Evolutionary conservation across 2,113 vertebrate genomes (phyloP).

Genomic region (Dolichotis patagonum): DNA sequence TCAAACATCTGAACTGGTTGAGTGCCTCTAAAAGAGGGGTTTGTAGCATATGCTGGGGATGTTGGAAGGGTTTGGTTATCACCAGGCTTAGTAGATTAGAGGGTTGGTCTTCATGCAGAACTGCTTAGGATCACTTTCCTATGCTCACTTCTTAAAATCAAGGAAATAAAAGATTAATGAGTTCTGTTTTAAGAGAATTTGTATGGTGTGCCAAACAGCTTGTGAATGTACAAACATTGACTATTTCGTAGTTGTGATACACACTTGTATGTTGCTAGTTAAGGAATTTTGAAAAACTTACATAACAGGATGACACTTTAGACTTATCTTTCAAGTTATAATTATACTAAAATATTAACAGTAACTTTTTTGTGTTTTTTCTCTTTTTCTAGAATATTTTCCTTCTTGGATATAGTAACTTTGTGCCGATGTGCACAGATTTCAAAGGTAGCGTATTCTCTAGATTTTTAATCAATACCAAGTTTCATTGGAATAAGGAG

Average conservation of each 20-base stretch:
- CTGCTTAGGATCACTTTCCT: neutral
- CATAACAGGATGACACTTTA: neutral
- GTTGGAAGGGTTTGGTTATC: neutral
- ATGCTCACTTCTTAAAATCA: neutral
- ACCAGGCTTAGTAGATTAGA: neutral
- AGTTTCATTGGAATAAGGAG: slow-evolving; percentile 20
- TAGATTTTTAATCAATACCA: neutral
- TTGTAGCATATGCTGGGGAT: neutral
- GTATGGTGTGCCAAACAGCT: neutral
- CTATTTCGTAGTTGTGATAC: neutral
- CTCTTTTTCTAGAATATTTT: slow-evolving; percentile 94
- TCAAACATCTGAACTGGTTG: neutral
- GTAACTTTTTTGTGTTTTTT: slow-evolving; percentile 60
- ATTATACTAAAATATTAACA: slow-evolving; percentile 51
- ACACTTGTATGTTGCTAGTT: neutral
- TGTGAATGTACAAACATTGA: neutral
- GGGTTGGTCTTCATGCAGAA: neutral
- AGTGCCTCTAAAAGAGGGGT: neutral
- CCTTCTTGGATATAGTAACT: slow-evolving; percentile 97
- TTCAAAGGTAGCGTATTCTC: slow-evolving; percentile 92
- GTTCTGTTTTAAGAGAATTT: slow-evolving; percentile 47
- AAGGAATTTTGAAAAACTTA: neutral
- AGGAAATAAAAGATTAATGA: neutral
- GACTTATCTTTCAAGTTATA: slow-evolving; percentile 33
- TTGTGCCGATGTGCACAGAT: slow-evolving; percentile 97